Conservation (phyloP, 2,113 vertebrate species). For the Takifugu bimaculatus region DNA sequence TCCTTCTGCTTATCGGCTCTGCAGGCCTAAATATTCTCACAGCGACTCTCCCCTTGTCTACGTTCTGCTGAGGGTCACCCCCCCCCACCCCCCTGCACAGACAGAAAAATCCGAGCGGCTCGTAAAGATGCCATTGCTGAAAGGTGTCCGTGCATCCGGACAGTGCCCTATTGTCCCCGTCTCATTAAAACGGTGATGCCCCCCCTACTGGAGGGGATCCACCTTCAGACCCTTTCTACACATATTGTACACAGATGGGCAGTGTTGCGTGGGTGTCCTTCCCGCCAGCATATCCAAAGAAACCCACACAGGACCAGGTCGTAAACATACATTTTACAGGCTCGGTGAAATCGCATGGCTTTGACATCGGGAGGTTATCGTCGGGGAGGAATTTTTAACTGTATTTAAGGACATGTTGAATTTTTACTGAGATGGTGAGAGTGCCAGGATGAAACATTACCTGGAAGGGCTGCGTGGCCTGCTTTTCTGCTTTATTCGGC, state of each 20-base stretch:
- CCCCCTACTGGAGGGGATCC: not conserved
- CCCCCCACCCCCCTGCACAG: not conserved
- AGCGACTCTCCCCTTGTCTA: constrained; percentile 12
- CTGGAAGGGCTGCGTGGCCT: constrained; percentile 1
- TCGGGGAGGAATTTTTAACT: constrained; percentile 47
- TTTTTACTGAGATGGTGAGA: constrained; percentile 36
- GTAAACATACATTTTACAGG: constrained; percentile 46
- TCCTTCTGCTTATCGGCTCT: constrained; percentile 10
- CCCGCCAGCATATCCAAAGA: constrained; percentile 21
- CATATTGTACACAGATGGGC: constrained; percentile 30
- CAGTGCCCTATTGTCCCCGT: constrained; percentile 21
- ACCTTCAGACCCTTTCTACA: constrained; percentile 18
- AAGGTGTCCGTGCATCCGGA: constrained; percentile 15
- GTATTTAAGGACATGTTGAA: constrained; percentile 50
- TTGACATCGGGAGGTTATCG: constrained; percentile 42
- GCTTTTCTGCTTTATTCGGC: constrained; percentile 19
- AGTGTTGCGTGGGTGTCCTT: not conserved
- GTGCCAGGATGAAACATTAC: constrained; percentile 37
- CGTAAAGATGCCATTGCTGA: constrained; percentile 19
- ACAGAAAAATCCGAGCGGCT: not conserved
- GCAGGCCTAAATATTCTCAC: constrained; percentile 6
- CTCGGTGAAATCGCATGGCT: constrained; percentile 36
- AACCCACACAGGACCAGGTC: constrained; percentile 30
- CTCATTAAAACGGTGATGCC: constrained; percentile 18
- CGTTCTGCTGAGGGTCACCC: not conserved